Base-by-base conservation (phyloP, 2,113 vertebrate genomes). In the Phodopus roborovskii region DNA sequence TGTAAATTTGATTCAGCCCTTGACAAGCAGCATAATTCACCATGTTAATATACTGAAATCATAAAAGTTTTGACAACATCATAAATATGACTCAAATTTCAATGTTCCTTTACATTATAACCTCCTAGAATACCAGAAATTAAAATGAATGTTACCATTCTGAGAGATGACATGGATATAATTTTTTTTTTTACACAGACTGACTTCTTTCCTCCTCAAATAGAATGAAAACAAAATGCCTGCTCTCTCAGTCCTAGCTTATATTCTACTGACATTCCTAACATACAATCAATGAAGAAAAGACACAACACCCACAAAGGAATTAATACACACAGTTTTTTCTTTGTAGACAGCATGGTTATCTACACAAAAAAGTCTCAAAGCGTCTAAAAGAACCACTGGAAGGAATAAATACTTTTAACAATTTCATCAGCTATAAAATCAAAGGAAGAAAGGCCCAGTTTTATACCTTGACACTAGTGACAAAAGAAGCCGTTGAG, bases 1-100 rank as follows among this genome's bases (percentile, higher is more conserved):
- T 20, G 36, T 92, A 92, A 96, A 24, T 56, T 70, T 74, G 13
- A 7, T 62, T 93, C 48, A 89, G 19, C 19, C 75, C 1, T 77
- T 56, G 26, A 90, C 8, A 64, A 30, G 36, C 3, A 66, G 53
- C 73, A 24, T 28, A 45, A 79, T 79, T 83, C 7, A 66, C 5
- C 13, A 42, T 62, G 39, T 53, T 53, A 88, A 83, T 5, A 56
- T 11, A 13, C 10, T 30, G 82, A 83, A 19, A 24, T 56, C 64
- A 91, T 33, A 89, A 90, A 28, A 48, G 17, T 5, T 7, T 88
- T 84, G n/a, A 7, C 71, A 50, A 81, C 4, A 39, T 60, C 53
- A 60, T 60, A 39, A 82, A 17, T 3, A 48, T 48, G 39, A 53
- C 10, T 90, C 17, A 87, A 92, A 87, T 39, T 64, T 36, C 19